Base-by-base conservation (phyloP, 1,140 invertebrate genomes). In the Euura saliciscinereae region DNA sequence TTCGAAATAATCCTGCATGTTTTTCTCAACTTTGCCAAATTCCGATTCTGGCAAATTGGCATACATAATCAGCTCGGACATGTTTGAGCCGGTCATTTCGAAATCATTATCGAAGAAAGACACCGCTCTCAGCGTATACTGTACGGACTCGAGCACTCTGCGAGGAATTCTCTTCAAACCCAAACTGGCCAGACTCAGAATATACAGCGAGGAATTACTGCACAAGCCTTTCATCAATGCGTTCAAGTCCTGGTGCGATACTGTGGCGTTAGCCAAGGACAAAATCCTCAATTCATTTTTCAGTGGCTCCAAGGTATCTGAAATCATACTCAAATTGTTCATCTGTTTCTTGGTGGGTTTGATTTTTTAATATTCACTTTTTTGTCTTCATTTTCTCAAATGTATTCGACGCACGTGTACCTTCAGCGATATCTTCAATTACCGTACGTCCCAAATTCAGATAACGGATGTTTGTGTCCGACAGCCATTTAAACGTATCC, bases 41-140 rank as follows among this genome's bases (percentile, higher is more conserved):
- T 64, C 59, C 28, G 28, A 64, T 2, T 64, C 13, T 13, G 13
- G 13, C 59, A 64, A 10, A 10, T 64, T 10, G 8, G 59, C 13
- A 10, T 1, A 10, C 8, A 67, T 67, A 13, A 42, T 67, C 28
- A 67, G 3, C 7, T 10, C 4, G 10, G 8, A 10, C 28, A 28
- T 28, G 28, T 28, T 28, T 28, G 28, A 0, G 28, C 0, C 28
- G 28, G 28, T 28, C 28, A 28, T 28, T 28, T 6, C 42, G 43
- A 67, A 67, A 28, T 67, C 43, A 67, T 67, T 67, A 10, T 42
- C 66, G 43, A 67, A 67, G 10, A 67, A 42, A 11, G 66, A 67
- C 43, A 67, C 11, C 13, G 28, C 3, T 28, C 42, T 44, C 42
- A 67, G 43, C 3, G 66, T 13, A 67, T 67, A 67, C 28, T 28